Evolutionary conservation across 2,113 vertebrate species (phyloP).

Genomic region (Protobothrops flavoviridis): DNA sequence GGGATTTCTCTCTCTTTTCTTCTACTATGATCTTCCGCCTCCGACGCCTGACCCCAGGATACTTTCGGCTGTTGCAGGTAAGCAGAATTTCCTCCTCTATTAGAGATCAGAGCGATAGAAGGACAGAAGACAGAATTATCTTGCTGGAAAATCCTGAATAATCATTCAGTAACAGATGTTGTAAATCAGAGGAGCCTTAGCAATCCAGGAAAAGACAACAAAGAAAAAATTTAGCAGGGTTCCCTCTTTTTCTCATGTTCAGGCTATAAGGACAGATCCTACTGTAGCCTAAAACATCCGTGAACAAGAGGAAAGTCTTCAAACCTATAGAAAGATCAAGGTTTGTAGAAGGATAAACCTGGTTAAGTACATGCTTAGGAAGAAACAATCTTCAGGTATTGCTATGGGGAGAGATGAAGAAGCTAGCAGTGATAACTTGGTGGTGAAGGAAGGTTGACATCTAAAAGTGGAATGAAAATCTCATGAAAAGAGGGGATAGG

Average conservation of each 20-base stretch:
- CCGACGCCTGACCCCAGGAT: constrained; percentile 88
- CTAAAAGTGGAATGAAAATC: background rate
- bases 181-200: background rate
- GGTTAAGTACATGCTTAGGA: background rate
- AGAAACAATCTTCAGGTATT: background rate
- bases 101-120: background rate
- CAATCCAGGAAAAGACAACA: background rate
- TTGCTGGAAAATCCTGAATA: background rate
- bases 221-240: background rate
- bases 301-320: background rate
- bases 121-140: background rate
- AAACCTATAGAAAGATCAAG: background rate
- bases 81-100: background rate
- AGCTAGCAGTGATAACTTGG: background rate
- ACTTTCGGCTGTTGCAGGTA: constrained; percentile 93
- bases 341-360: background rate
- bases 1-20: background rate
- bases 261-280: background rate
- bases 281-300: background rate
- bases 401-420: background rate
- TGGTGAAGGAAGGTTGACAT: background rate
- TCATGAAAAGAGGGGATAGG: background rate
- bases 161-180: background rate
- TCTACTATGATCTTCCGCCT: constrained; percentile 84
- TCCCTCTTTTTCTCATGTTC: background rate